These are phyloP conservation scores for Antrozous pallidus DNA, from an alignment of 2,797 vertebrate species.

Conservation along the genomic window DNA sequence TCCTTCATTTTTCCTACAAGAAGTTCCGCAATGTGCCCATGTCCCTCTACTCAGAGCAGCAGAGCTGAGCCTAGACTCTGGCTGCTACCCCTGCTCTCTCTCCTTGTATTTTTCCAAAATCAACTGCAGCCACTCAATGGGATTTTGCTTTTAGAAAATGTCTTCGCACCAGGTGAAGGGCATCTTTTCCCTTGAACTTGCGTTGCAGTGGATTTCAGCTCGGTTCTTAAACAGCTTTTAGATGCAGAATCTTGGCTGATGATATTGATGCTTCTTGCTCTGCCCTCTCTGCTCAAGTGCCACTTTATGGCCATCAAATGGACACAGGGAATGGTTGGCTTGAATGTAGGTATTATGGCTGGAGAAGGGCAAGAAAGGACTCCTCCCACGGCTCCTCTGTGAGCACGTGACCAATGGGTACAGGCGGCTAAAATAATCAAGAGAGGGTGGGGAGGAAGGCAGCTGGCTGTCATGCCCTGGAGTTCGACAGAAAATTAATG, in stretches of 20 bases:
- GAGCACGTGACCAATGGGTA: neutral
- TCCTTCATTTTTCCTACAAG: neutral
- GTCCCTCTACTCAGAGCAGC: neutral
- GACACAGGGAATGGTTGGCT: neutral
- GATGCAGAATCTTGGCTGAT: neutral
- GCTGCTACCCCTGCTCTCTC: neutral
- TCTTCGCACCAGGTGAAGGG: neutral
- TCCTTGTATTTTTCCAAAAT: neutral
- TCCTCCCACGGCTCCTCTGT: rapidly evolving
- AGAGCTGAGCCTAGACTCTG: neutral
- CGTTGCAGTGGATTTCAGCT: neutral
- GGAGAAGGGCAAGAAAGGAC: neutral
- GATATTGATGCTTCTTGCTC: neutral
- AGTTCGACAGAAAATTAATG: slow-evolving; percentile 6
- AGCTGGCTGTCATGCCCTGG: neutral
- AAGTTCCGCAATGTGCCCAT: neutral
- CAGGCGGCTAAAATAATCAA: neutral
- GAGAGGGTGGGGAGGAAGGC: neutral
- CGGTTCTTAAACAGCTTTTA: neutral
- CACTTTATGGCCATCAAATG: neutral
- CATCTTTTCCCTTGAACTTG: neutral
- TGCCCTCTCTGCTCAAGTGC: neutral
- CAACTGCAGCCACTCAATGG: neutral
- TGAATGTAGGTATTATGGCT: neutral
- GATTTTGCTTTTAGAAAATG: neutral